Percentiles rank a stretch among this genome's conserved stretches.
These are phyloP conservation scores for Myotis findleyi DNA, from an alignment of 2,797 vertebrate species.

Conservation along the genomic window DNA sequence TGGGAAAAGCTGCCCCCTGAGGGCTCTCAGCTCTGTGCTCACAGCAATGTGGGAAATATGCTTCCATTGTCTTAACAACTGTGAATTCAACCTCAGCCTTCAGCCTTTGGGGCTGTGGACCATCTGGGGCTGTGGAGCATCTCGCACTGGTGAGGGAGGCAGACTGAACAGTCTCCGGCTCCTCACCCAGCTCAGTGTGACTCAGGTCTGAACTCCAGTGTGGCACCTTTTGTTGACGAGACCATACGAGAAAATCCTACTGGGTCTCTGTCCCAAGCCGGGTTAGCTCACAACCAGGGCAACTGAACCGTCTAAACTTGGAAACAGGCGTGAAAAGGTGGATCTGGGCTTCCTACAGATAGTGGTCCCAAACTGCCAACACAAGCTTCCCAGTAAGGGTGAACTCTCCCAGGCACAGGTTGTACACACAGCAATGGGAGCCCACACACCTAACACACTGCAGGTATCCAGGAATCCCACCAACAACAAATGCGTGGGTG, in stretches of 20 bases:
- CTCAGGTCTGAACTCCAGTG: not conserved
- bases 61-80: not conserved
- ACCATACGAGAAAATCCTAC: not conserved
- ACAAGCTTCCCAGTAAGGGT: not conserved
- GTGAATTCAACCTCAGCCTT: not conserved
- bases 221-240: not conserved
- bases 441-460: too few species aligned
- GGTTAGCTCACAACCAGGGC: not conserved
- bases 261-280: not conserved
- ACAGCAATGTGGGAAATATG: not conserved
- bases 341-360: not conserved
- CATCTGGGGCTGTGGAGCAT: not conserved
- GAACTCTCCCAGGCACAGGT: not conserved
- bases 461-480: not conserved
- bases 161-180: not conserved
- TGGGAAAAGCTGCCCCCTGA: not conserved
- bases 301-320: not conserved
- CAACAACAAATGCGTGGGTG: not conserved
- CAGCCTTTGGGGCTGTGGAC: not conserved
- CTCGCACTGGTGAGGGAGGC: not conserved
- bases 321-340: too few species aligned
- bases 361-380: not conserved
- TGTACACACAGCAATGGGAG: not conserved
- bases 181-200: not conserved
- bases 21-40: not conserved